These are phyloP conservation scores for Gari tellinella DNA, from an alignment of 2,888 invertebrate species.

Conservation along the genomic window DNA sequence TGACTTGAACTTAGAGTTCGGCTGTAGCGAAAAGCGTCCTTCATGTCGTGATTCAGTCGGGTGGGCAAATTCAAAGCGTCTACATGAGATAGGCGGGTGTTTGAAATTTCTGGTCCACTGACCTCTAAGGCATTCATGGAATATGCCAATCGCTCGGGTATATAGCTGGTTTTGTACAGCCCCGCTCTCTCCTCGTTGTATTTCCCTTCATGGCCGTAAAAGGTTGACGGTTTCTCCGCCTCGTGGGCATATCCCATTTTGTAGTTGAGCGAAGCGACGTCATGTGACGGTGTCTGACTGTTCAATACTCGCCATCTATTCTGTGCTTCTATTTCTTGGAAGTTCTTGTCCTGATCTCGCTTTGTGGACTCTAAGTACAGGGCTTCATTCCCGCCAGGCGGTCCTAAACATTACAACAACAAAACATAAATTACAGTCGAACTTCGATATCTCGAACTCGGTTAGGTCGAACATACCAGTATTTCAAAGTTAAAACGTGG, in stretches of 20 bases:
- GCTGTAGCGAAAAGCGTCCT: conserved; percentile 69
- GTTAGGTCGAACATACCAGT: too few species aligned
- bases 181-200: conserved; percentile 82
- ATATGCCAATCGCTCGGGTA: conserved; percentile 76
- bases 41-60: conserved; percentile 72
- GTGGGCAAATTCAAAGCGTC: conserved; percentile 76
- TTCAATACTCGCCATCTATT: conserved; percentile 79
- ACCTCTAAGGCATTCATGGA: conserved; percentile 74
- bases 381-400: conserved; percentile 60
- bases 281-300: conserved; percentile 74
- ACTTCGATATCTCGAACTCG: too few species aligned
- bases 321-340: conserved; percentile 81
- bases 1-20: conserved; percentile 67
- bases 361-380: conserved; percentile 67
- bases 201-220: conserved; percentile 82
- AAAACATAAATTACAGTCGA: too few species aligned
- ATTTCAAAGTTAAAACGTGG: too few species aligned
- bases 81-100: conserved; percentile 75
- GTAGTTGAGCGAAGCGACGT: conserved; percentile 75
- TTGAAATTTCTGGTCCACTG: conserved; percentile 72
- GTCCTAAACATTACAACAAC: conserved; percentile 25
- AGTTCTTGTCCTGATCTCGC: conserved; percentile 57
- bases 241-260: conserved; percentile 71
- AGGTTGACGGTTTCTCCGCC: conserved; percentile 74
- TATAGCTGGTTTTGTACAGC: conserved; percentile 81